Base-by-base conservation (phyloP, 2,113 vertebrate genomes). In the Eudyptes chrysolophus region DNA sequence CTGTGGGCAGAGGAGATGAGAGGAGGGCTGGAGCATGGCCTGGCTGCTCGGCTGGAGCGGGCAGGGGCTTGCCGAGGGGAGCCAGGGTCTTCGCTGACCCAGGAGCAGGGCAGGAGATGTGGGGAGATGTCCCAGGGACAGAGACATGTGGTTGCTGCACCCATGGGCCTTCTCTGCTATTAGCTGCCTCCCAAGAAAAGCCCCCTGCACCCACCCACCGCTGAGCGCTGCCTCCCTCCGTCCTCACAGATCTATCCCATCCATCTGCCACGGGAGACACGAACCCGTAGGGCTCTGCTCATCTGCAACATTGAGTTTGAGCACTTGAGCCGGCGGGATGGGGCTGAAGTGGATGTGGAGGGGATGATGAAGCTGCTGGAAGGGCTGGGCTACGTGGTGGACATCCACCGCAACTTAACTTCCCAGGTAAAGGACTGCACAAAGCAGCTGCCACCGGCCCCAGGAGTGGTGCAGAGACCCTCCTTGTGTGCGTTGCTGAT, bases 261-360 rank as follows among this genome's bases (percentile, higher is more conserved):
- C 15, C 22, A 21, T 34, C 70, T 36, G 7, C 91, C 93, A 2
- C 30, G 60, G 4, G 66, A 93, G 34, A 42, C 9, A 0, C 84
- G 85, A 68, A 98, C 88, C 17, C 98, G 98, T 9, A 46, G 98
- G 81, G 98, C 99, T 48, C 95, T 99, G 87, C 93, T 99, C 6
- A 98, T 99, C 93, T 99, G 98, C 76, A 99, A 99, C 61, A 97
- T 98, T 4, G 48, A 96, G 15, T 99, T 99, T 86, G 81, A 74
- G 21, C 2, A 89, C 87, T 16, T 79, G 21, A 11, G 19, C 5
- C 3, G 5, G 29, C 49, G 99, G 76, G 1, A 6, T 0, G 99
- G 99, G 48, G 99, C 99, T 17, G 95, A 98, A 14, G 90, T 80
- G 52, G 99, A 99, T 8, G 86, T 98, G 68, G 18, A 69, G n/a